Conservation (phyloP, 92 coral and sea anemone genomes). For the Zoanthus gigantus region DNA sequence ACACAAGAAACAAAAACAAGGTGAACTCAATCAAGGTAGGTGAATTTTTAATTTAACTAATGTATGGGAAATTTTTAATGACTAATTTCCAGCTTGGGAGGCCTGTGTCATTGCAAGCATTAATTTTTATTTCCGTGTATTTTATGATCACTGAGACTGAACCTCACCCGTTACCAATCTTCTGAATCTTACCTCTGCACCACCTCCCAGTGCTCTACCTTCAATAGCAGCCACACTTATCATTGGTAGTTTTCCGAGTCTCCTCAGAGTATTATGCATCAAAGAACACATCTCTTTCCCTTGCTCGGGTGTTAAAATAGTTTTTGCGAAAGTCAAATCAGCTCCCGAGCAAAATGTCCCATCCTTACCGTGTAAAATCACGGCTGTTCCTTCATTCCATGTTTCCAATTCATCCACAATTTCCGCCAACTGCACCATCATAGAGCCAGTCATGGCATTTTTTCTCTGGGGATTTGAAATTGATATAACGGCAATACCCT, state of each 20-base stretch:
- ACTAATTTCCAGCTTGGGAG: no score
- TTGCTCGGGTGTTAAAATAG: conserved; percentile 80
- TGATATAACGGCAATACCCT: conserved; percentile 75
- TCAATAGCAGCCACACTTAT: conserved; percentile 89
- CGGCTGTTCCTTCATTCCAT: conserved; percentile 87
- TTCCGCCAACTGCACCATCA: conserved; percentile 96
- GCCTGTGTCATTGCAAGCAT: no score
- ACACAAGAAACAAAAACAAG: no score
- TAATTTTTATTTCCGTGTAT: no score
- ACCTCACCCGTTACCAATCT: background rate
- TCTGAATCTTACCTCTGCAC: conserved; percentile 84
- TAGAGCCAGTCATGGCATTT: conserved; percentile 89
- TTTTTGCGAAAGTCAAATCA: conserved; percentile 81
- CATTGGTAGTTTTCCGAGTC: conserved; percentile 79
- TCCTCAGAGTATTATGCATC: conserved; percentile 89
- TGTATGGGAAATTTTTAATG: no score
- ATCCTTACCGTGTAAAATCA: conserved; percentile 74
- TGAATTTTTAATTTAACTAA: no score
- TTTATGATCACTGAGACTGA: no score
- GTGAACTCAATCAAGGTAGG: no score
- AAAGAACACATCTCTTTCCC: conserved; percentile 91
- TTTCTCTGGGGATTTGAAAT: conserved; percentile 73
- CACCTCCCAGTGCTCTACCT: conserved; percentile 95
- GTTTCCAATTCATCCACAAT: conserved; percentile 82
- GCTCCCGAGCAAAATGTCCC: conserved; percentile 96